phyloP scores from a whole-genome alignment of 2,797 vertebrate species.

The Halcyon smyrnensis region DNA sequence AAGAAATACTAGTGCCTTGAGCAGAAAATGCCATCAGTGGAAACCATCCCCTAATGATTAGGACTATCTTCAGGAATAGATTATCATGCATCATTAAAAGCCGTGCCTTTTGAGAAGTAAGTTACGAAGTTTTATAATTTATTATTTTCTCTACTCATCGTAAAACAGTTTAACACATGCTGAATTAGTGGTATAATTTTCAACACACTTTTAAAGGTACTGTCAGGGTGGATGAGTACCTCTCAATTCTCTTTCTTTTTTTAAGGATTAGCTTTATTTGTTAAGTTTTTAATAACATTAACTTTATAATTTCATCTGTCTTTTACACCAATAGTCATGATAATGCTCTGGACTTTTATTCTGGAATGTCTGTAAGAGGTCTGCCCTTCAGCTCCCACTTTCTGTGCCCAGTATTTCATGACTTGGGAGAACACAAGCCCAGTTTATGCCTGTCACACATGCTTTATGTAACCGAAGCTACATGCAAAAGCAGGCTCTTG shows the following conservation, averaged over 20 bases:
- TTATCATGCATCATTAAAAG: slow-evolving; percentile 46
- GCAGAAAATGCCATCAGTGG: slow-evolving; percentile 20
- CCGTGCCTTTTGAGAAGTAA: slow-evolving; percentile 33
- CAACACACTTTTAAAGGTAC: background rate
- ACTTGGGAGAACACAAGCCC: background rate
- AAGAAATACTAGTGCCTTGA: slow-evolving; percentile 45
- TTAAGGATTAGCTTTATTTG: background rate
- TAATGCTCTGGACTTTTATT: background rate
- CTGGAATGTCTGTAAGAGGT: background rate
- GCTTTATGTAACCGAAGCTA: background rate
- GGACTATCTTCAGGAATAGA: slow-evolving; percentile 21
- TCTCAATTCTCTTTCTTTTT: background rate
- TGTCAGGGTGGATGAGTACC: background rate
- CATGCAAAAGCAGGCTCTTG: background rate
- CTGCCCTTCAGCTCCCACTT: background rate
- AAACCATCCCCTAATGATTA: slow-evolving; percentile 33
- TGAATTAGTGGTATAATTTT: background rate
- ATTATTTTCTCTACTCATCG: slow-evolving; percentile 23
- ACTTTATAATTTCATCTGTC: background rate
- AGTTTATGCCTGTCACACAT: background rate
- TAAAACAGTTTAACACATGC: background rate
- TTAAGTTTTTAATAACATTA: background rate
- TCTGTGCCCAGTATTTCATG: background rate
- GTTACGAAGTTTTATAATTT: slow-evolving; percentile 3
- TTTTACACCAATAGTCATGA: background rate